phyloP scores from a whole-genome alignment of 2,888 invertebrate species.

The Nineta flava region DNA sequence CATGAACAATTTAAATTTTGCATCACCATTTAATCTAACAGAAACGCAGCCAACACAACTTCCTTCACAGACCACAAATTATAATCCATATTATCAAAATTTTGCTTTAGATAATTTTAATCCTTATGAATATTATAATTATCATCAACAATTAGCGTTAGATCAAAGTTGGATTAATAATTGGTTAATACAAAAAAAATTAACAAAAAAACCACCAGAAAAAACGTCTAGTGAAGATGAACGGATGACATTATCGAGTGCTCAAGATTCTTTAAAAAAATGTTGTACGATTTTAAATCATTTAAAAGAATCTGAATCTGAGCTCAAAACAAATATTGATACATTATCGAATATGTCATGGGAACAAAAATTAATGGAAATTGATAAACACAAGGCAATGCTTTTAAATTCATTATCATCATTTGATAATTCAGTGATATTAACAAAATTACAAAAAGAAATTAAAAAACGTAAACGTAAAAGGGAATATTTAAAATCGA shows the following conservation, averaged over 20 bases:
- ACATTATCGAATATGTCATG: conserved; percentile 36
- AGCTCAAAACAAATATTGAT: conserved; percentile 29
- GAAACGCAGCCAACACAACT: no score
- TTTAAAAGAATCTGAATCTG: conserved; percentile 26
- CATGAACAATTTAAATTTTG: conserved; percentile 7
- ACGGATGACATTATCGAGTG: conserved; percentile 23
- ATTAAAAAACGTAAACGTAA: conserved; percentile 32
- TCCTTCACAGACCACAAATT: no score
- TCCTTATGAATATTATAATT: background rate
- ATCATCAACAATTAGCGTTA: background rate
- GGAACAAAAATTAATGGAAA: conserved; percentile 32
- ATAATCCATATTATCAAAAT: no score
- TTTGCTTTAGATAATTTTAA: no score
- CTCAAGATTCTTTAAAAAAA: conserved; percentile 22
- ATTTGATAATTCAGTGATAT: conserved; percentile 27
- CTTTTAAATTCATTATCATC: conserved; percentile 27
- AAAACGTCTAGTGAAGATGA: conserved; percentile 6
- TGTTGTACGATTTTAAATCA: conserved; percentile 22
- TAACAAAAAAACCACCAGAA: conserved; percentile 5
- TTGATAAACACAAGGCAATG: conserved; percentile 31
- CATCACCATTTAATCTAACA: background rate
- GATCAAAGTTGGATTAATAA: conserved; percentile 4
- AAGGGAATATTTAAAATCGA: conserved; percentile 30
- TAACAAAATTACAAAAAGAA: conserved; percentile 27
- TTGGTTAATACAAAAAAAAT: conserved; percentile 1